Base-by-base conservation (phyloP, 2,888 invertebrate genomes). In the Myopa testacea region DNA sequence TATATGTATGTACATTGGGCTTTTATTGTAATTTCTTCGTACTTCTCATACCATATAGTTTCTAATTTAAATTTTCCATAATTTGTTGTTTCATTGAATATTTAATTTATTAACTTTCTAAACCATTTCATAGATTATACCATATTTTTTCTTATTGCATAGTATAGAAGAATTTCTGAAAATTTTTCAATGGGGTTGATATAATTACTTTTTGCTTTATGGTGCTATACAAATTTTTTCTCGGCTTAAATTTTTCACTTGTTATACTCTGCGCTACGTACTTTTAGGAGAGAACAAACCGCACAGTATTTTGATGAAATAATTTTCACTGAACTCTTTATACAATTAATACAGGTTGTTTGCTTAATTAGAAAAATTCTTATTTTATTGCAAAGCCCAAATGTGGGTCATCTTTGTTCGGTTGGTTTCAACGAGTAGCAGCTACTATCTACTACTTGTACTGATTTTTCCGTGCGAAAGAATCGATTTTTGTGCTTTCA, bases 381-480 rank as follows among this genome's bases (percentile, higher is more conserved):
- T 84, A 83, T 83, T 82, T 84, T 84, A 85, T 83, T 88, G 87
- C 86, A 88, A 87, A 88, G 79, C 83, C 86, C 86, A 84, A 87
- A 87, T 87, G 83, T 87, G 87, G 88, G 87, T 87, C 87, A 87
- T 86, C 85, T 79, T 87, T 87, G 83, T 85, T 87, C 83, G 85
- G 83, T 85, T 84, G 85, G 85, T 84, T 86, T 83, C 78, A 80
- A 73, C 78, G 80, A 80, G 78, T 78, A 26, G 45, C 10, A 80
- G 78, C 78, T 78, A 78, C 75, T 77, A 78, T 76, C 80, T 78
- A 80, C 81, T 80, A 78, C 79, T 81, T 81, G 81, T 86, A 86
- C 86, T 86, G 85, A 87, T 86, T 87, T 85, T 86, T 83, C 81
- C 76, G 77, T 81, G 81, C 76, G 81, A 81, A 83, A 81, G 82